These are phyloP conservation scores for Chrysomela aeneicollis DNA, from an alignment of 2,888 invertebrate genomes.

Conservation along the genomic window DNA sequence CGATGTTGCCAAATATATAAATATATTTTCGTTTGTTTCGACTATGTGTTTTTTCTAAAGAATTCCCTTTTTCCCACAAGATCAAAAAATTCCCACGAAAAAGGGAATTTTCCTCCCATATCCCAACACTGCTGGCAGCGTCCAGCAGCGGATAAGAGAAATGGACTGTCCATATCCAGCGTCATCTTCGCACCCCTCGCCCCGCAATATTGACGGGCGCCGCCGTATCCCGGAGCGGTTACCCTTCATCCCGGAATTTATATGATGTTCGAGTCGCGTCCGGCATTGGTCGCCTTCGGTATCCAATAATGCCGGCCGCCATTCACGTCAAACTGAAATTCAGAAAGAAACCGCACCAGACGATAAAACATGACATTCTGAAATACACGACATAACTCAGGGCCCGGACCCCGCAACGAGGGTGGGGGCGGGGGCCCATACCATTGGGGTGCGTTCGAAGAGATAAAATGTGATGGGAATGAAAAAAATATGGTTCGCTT, in stretches of 20 bases:
- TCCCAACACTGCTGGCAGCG: no score
- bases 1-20: no score
- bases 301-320: conserved; percentile 59
- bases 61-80: no score
- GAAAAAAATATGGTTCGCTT: background rate
- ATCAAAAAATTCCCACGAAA: no score
- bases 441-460: conserved; percentile 4
- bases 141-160: conserved; percentile 47
- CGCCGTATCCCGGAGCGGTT: conserved; percentile 42
- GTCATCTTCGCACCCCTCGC: conserved; percentile 45
- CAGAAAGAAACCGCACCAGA: conserved; percentile 56
- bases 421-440: background rate
- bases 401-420: conserved; percentile 8
- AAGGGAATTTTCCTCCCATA: no score
- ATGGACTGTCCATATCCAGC: conserved; percentile 59
- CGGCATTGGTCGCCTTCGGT: conserved; percentile 59
- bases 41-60: no score
- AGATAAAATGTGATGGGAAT: background rate
- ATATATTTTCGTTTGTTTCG: no score
- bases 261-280: conserved; percentile 59
- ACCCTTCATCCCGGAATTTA: conserved; percentile 60
- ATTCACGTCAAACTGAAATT: conserved; percentile 59
- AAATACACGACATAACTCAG: conserved; percentile 43
- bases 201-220: conserved; percentile 55
- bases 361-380: conserved; percentile 60